Evolutionary conservation across 2,113 vertebrate species (phyloP).

Genomic region (Cynocephalus volans): DNA sequence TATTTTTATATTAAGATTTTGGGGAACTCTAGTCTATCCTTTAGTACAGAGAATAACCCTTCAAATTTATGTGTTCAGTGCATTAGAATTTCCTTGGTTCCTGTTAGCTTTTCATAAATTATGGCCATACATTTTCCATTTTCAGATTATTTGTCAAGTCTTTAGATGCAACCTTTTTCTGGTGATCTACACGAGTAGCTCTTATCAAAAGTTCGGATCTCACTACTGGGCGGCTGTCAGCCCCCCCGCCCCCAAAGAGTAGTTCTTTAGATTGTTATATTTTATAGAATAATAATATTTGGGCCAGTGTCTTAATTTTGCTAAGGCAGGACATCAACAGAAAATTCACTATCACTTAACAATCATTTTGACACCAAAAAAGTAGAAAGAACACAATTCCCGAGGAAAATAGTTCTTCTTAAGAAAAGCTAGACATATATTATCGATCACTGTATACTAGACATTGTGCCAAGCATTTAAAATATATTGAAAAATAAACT

Average conservation of each 20-base stretch:
- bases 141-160: slow-evolving; percentile 9
- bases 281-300: slow-evolving; percentile 3
- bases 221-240: no score
- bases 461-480: neutral
- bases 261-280: neutral
- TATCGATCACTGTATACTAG: neutral
- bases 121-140: neutral
- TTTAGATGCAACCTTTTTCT: neutral
- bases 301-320: neutral
- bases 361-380: neutral
- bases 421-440: neutral
- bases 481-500: neutral
- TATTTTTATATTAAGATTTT: slow-evolving; percentile 4
- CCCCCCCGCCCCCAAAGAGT: no score
- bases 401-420: neutral
- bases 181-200: neutral
- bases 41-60: neutral
- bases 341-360: neutral
- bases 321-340: neutral
- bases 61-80: neutral
- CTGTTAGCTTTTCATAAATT: slow-evolving; percentile 8
- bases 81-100: slow-evolving; percentile 42
- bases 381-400: neutral
- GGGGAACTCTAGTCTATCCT: neutral
- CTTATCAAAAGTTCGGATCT: neutral